phyloP scores from a whole-genome alignment of 2,888 invertebrate genomes.

The Pseudeuparius sepicola region DNA sequence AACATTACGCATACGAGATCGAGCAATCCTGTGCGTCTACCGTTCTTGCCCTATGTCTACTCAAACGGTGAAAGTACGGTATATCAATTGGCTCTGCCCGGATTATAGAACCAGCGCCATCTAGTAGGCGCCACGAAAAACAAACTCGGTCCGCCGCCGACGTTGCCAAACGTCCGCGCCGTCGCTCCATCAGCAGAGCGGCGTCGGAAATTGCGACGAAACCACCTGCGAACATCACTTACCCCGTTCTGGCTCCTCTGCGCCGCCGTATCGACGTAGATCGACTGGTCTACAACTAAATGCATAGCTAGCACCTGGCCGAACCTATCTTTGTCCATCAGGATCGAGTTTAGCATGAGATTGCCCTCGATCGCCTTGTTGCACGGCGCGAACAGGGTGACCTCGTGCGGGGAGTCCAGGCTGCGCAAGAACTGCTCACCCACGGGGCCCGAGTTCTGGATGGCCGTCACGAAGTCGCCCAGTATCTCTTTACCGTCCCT shows the following conservation, averaged over 20 bases:
- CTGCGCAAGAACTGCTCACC: constrained; percentile 66
- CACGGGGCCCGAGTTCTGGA: constrained; percentile 56
- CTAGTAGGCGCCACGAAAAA: too few species aligned
- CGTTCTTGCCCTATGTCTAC: too few species aligned
- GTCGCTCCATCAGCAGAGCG: too few species aligned
- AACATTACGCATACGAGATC: too few species aligned
- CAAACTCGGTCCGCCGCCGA: too few species aligned
- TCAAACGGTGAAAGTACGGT: too few species aligned
- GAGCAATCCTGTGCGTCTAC: too few species aligned
- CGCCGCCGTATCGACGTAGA: constrained; percentile 66
- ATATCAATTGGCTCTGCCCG: too few species aligned
- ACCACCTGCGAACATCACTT: too few species aligned
- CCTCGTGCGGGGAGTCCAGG: constrained; percentile 57
- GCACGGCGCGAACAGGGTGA: constrained; percentile 83
- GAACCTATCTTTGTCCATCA: constrained; percentile 59
- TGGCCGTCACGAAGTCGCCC: constrained; percentile 72
- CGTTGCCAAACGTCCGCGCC: too few species aligned
- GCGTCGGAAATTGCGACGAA: too few species aligned
- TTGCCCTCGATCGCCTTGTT: constrained; percentile 76
- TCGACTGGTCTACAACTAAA: constrained; percentile 58
- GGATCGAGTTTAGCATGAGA: constrained; percentile 55
- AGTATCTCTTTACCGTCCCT: constrained; percentile 67
- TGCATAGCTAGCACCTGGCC: constrained; percentile 74
- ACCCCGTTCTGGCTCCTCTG: constrained; percentile 46
- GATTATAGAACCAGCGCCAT: too few species aligned